Evolutionary conservation across 2,888 invertebrate species (phyloP).

Genomic region (Luperina testacea): DNA sequence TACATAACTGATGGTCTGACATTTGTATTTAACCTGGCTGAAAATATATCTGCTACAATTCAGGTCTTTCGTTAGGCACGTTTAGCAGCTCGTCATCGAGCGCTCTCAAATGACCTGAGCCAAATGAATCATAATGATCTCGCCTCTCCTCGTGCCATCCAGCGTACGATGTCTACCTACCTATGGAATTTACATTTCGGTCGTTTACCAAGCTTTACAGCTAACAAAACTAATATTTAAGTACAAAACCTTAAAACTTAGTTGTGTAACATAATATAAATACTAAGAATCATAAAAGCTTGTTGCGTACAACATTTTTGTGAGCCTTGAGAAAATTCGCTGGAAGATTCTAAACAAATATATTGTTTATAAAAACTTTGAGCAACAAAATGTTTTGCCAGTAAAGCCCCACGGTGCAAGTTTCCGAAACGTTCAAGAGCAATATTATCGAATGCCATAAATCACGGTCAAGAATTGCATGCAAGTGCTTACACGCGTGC

Average conservation of each 20-base stretch:
- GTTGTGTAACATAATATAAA: background rate
- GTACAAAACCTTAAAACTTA: background rate
- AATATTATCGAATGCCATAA: background rate
- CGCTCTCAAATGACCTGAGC: conserved; percentile 6
- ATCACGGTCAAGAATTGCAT: background rate
- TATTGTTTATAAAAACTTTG: conserved; percentile 3
- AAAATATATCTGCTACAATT: background rate
- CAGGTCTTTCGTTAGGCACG: conserved; percentile 3
- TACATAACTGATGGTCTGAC: background rate
- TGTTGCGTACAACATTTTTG: background rate
- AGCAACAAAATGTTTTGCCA: background rate
- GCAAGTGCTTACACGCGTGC: background rate
- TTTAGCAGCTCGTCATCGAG: conserved; percentile 11
- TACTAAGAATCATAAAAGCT: conserved; percentile 2
- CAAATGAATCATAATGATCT: conserved; percentile 35
- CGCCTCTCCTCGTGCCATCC: background rate
- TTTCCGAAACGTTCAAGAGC: background rate
- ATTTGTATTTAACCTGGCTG: background rate
- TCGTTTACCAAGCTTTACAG: background rate
- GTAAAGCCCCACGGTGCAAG: background rate
- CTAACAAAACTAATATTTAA: too few species aligned
- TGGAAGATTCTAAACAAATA: conserved; percentile 14
- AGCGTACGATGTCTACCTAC: background rate
- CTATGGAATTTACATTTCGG: background rate
- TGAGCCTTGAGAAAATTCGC: background rate